Evolutionary conservation across 1,140 invertebrate genomes (phyloP), one percentile per base, ranked within the genome.

Genomic region (Phymorhynchus buccinoides): DNA sequence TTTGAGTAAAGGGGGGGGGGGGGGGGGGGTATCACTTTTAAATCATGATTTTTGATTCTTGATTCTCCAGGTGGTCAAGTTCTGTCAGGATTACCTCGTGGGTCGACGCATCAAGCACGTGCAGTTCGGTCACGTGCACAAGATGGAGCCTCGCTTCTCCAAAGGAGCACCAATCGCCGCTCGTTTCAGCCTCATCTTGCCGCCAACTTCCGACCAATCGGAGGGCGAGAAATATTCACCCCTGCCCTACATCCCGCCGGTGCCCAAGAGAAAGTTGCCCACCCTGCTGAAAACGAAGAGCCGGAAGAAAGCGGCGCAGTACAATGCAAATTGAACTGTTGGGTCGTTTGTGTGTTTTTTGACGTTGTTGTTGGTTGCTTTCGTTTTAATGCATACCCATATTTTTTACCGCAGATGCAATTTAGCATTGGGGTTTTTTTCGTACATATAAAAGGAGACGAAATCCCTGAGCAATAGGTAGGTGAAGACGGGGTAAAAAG

Each of bases 131-230:
- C 52, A 83, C 62, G 81, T 71, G 56, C 81, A 71, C 66, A 56
- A 44, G 27, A 83, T 73, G 81, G 81, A 83, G 39, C 62, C 39
- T 22, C 81, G 81, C 62, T 83, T 83, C 66, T 37, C 27, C 81
- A 83, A 83, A 27, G 39, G n/a, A 35, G 81, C 52, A 83, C 81
- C 81, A 83, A 83, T 83, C 62, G 30, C 37, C 42, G 81, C 62
- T 1, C 81, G 62, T 18, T 44, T 83, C 30, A 83, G 37, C 32
- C 81, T 71, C 62, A 39, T 42, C 41, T 18, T 71, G 32, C 52
- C 80, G 18, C 44, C 27, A 1, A 12, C 16, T 41, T 14, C 39
- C 27, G 81, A 83, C 81, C 81, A 79, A 79, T 27, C 77, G n/a
- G 77, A 56, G 42, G 32, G 4, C 22, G 42, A 79, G 77, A 48